phyloP scores from a whole-genome alignment of 1,140 invertebrate genomes.

The Drosophila sucinea region DNA sequence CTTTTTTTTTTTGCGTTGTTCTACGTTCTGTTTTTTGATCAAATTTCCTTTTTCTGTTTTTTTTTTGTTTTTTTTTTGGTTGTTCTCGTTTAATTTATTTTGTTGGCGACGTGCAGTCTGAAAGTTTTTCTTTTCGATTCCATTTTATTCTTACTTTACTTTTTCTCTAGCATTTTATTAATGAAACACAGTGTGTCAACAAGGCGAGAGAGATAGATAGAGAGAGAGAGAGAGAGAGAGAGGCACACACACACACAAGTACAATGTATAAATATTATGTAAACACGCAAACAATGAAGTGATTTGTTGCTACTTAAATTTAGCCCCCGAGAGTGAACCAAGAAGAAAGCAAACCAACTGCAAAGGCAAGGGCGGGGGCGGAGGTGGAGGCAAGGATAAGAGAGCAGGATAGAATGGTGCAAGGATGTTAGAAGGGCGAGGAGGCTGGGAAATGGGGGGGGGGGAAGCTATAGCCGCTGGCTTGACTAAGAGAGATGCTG shows the following conservation, averaged over 20 bases:
- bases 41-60: not conserved
- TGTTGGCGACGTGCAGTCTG: constrained; percentile 65
- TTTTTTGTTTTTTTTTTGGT: constrained; percentile 11
- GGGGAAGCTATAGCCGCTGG: not conserved
- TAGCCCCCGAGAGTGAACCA: constrained; percentile 61
- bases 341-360: constrained; percentile 22
- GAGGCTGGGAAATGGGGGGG: not conserved
- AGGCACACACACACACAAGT: constrained; percentile 26
- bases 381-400: constrained; percentile 23
- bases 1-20: not conserved
- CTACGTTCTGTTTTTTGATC: constrained; percentile 10
- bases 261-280: constrained; percentile 80
- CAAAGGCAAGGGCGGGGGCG: not conserved
- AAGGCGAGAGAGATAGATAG: constrained; percentile 1
- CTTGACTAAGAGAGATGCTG: constrained; percentile 29
- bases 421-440: not conserved
- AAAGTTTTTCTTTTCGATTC: constrained; percentile 66
- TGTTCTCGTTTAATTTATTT: constrained; percentile 25
- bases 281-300: constrained; percentile 81
- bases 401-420: not conserved
- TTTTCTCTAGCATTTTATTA: constrained; percentile 65
- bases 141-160: constrained; percentile 38
- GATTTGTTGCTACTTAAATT: constrained; percentile 81
- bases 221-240: not conserved
- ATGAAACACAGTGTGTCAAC: constrained; percentile 66